phyloP scores from a whole-genome alignment of 2,797 vertebrate genomes.

The Sebastolobus alascanus region DNA sequence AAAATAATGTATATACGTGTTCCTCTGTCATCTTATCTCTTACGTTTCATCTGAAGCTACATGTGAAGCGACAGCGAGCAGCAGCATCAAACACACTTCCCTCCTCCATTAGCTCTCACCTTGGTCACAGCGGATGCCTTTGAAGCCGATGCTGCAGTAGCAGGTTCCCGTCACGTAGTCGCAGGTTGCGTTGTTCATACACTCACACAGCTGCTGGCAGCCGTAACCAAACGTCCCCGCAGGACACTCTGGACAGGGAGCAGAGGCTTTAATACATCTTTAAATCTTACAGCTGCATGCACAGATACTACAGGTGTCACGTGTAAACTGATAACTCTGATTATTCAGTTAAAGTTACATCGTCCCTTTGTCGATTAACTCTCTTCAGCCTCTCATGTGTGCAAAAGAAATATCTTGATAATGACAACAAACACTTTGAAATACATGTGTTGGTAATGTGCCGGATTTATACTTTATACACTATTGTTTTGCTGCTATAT shows the following conservation, averaged over 20 bases:
- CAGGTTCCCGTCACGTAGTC: slow-evolving; percentile 98
- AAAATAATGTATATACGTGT: too few species aligned
- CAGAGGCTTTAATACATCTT: not conserved
- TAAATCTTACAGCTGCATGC: not conserved
- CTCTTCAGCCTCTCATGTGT: not conserved
- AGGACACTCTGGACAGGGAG: slow-evolving; percentile 88
- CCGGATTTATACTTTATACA: too few species aligned
- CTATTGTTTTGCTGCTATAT: too few species aligned
- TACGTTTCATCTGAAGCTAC: not conserved
- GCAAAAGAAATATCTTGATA: not conserved
- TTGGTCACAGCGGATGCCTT: slow-evolving; percentile 98
- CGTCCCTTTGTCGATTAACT: not conserved
- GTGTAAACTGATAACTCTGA: not conserved
- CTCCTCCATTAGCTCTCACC: slow-evolving; percentile 79
- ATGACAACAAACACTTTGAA: not conserved
- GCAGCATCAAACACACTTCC: not conserved
- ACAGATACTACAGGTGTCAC: not conserved
- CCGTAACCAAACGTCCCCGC: slow-evolving; percentile 96
- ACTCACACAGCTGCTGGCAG: slow-evolving; percentile 96
- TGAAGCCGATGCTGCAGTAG: slow-evolving; percentile 96
- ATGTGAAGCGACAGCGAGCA: not conserved
- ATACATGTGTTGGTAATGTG: too few species aligned
- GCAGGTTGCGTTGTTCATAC: slow-evolving; percentile 97
- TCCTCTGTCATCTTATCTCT: not conserved
- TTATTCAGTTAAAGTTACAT: not conserved